Percentiles rank a stretch among this genome's conserved stretches.
Conservation (phyloP, 2,113 vertebrate species). For the Opisthocomus hoazin region DNA sequence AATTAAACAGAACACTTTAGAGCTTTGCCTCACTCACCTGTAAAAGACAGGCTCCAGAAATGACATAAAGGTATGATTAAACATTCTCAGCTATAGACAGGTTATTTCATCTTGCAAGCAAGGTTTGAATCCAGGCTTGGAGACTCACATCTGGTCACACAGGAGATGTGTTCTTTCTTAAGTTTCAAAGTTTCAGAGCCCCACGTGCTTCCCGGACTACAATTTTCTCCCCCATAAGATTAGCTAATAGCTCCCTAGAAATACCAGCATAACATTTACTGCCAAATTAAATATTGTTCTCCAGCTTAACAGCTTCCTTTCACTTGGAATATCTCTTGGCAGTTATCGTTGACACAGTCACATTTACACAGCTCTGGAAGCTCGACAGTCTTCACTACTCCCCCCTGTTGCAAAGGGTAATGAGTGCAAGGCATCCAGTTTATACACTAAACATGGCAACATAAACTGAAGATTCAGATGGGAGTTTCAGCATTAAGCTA, state of each 20-base stretch:
- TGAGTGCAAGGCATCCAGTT: background rate
- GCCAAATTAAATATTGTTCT: background rate
- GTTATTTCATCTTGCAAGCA: background rate
- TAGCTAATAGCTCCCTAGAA: background rate
- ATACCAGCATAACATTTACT: background rate
- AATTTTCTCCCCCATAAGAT: background rate
- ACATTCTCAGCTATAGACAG: background rate
- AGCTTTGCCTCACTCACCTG: background rate
- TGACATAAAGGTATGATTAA: background rate
- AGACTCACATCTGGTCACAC: background rate
- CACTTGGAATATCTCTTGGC: background rate
- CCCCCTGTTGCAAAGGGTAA: background rate
- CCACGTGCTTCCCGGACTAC: background rate
- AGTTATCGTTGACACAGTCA: rapidly evolving
- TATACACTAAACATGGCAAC: background rate
- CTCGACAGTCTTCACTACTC: background rate
- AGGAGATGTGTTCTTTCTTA: background rate
- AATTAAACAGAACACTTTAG: background rate
- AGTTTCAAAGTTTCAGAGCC: background rate
- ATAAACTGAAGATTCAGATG: background rate
- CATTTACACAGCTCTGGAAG: background rate
- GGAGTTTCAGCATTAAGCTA: background rate
- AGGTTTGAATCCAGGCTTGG: background rate
- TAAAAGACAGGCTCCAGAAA: background rate
- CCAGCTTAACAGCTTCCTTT: background rate